These are phyloP conservation scores for Drosophila ambigua DNA, from an alignment of 1,140 invertebrate species.

Conservation along the genomic window DNA sequence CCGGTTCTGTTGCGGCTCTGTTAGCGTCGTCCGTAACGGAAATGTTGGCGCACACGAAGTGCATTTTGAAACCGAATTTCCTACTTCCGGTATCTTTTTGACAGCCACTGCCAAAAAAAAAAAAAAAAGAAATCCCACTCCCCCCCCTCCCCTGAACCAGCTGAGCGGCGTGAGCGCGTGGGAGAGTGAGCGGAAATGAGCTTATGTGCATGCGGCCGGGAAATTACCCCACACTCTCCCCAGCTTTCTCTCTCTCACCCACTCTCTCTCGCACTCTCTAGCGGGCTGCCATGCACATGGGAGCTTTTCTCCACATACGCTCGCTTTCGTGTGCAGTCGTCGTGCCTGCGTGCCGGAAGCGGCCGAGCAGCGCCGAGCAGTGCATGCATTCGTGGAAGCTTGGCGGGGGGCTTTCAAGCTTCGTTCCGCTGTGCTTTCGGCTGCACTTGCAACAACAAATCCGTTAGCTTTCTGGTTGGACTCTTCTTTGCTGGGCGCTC, in stretches of 20 bases:
- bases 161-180: slow-evolving; percentile 37
- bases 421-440: slow-evolving; percentile 35
- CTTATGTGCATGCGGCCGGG: slow-evolving; percentile 55
- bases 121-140: slow-evolving; percentile 25
- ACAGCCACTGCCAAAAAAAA: slow-evolving; percentile 42
- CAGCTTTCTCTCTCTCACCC: neutral
- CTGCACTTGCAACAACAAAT: slow-evolving; percentile 42
- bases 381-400: slow-evolving; percentile 39
- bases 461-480: slow-evolving; percentile 30
- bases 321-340: slow-evolving; percentile 8
- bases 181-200: slow-evolving; percentile 68
- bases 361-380: slow-evolving; percentile 12
- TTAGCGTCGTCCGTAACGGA: slow-evolving; percentile 62
- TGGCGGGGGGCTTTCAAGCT: slow-evolving; percentile 46
- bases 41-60: slow-evolving; percentile 69
- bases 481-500: neutral
- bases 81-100: slow-evolving; percentile 70
- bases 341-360: slow-evolving; percentile 9
- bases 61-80: slow-evolving; percentile 80
- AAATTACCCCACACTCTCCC: slow-evolving; percentile 50
- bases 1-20: slow-evolving; percentile 68
- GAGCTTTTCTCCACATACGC: slow-evolving; percentile 59
- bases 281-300: slow-evolving; percentile 6
- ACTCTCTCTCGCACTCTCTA: neutral
- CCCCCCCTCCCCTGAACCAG: neutral